These are phyloP conservation scores for Boulengeromyrus knoepffleri DNA, from an alignment of 2,113 vertebrate genomes.

Conservation along the genomic window DNA sequence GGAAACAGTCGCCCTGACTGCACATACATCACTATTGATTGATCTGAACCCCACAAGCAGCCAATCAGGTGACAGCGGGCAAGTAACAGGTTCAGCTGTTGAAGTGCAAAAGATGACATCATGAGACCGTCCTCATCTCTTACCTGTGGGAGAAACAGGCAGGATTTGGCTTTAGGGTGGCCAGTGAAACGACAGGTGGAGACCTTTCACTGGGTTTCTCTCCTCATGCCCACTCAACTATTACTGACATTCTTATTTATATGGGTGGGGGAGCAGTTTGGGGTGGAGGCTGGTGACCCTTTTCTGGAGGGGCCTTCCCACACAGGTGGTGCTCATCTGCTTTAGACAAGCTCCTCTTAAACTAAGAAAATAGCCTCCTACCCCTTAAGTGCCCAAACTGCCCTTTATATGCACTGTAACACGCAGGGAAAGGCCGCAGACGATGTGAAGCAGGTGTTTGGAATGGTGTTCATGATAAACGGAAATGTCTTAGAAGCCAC, in stretches of 20 bases:
- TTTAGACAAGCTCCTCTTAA: not conserved
- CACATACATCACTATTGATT: conserved; percentile 18
- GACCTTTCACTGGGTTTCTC: not conserved
- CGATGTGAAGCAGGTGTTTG: conserved; percentile 26
- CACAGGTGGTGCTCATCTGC: not conserved
- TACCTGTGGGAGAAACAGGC: not conserved
- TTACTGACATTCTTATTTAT: not conserved
- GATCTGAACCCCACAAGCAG: conserved; percentile 13
- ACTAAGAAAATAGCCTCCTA: not conserved
- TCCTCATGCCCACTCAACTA: not conserved
- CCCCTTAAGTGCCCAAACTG: conserved; percentile 4
- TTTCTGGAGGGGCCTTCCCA: not conserved
- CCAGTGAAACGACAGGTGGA: too few relatives aligned
- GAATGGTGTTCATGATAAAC: conserved; percentile 19
- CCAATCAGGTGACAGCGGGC: not conserved
- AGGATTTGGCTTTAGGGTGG: not conserved
- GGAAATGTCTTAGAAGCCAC: not conserved
- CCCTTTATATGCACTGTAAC: conserved; percentile 15
- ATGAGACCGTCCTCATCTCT: not conserved
- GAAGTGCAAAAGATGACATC: not conserved
- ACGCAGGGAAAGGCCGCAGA: conserved; percentile 25
- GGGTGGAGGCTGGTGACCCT: not conserved
- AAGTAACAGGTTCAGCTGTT: not conserved
- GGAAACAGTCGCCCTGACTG: not conserved
- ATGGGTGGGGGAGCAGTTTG: not conserved